Percentiles rank a stretch among this genome's conserved stretches.
phyloP scores from a whole-genome alignment of 2,113 vertebrate species.

The Cephalopholis sonnerati region DNA sequence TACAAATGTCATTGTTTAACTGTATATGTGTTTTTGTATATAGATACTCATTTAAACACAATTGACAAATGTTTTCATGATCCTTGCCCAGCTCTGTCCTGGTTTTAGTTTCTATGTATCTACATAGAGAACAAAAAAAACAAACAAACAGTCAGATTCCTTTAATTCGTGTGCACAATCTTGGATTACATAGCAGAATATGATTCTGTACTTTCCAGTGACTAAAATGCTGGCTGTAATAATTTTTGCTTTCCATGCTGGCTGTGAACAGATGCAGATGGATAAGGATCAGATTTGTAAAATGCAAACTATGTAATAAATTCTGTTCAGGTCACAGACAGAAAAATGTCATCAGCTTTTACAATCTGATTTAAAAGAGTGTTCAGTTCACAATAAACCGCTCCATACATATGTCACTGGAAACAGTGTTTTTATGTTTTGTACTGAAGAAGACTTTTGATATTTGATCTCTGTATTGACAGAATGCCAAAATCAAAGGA shows the following conservation, averaged over 20 bases:
- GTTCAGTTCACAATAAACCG: no score
- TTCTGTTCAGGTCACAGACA: not conserved
- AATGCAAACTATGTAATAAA: not conserved
- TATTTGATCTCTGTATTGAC: slow-evolving; percentile 38
- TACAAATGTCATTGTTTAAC: not conserved
- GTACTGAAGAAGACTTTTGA: not conserved
- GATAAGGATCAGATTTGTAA: not conserved
- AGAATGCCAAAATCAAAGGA: slow-evolving; percentile 99
- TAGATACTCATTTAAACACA: no score
- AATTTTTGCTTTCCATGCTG: not conserved
- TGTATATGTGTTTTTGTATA: no score
- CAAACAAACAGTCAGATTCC: no score
- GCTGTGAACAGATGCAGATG: not conserved
- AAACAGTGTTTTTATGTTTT: not conserved
- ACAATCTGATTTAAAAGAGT: not conserved
- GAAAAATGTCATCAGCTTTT: not conserved
- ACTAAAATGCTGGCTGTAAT: no score
- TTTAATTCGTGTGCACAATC: no score
- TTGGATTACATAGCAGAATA: no score
- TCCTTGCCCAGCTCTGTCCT: not conserved
- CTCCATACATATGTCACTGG: not conserved
- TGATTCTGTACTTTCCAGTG: no score
- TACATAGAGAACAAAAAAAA: no score
- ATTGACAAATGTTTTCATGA: no score
- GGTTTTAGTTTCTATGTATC: no score